A percentile compares a stretch with the other conserved stretches of the same genome.
Evolutionary conservation across 2,113 vertebrate genomes (phyloP).

Genomic region (Scolopax mira): DNA sequence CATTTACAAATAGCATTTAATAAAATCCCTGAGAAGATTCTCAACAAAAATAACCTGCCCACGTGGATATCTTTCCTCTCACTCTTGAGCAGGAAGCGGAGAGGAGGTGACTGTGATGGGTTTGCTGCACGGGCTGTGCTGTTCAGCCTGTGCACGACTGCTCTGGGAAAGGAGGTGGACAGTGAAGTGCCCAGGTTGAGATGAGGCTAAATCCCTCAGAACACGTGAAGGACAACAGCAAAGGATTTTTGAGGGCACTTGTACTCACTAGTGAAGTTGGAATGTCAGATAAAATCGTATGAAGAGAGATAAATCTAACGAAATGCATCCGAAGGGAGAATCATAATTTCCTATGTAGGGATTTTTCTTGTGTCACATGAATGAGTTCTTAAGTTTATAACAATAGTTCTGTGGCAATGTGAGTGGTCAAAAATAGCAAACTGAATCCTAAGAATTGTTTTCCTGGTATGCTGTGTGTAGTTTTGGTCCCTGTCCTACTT

Average conservation of each 20-base stretch:
- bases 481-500: background rate
- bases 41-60: background rate
- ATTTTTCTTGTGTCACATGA: background rate
- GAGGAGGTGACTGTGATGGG: background rate
- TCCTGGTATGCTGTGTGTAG: fast-evolving
- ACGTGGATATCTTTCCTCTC: background rate
- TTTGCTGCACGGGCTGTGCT: fast-evolving
- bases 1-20: background rate
- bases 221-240: background rate
- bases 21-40: background rate
- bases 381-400: background rate
- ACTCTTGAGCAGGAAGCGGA: background rate
- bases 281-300: background rate
- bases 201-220: background rate
- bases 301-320: background rate
- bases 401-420: background rate
- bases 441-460: background rate
- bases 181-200: fast-evolving
- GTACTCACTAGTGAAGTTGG: background rate
- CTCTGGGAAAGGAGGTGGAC: background rate
- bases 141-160: fast-evolving
- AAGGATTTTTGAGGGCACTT: background rate
- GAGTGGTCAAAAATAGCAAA: background rate
- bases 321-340: background rate
- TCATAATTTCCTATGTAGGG: background rate